Evolutionary conservation across 2,113 vertebrate genomes (phyloP).

Genomic region (Gulo gulo): DNA sequence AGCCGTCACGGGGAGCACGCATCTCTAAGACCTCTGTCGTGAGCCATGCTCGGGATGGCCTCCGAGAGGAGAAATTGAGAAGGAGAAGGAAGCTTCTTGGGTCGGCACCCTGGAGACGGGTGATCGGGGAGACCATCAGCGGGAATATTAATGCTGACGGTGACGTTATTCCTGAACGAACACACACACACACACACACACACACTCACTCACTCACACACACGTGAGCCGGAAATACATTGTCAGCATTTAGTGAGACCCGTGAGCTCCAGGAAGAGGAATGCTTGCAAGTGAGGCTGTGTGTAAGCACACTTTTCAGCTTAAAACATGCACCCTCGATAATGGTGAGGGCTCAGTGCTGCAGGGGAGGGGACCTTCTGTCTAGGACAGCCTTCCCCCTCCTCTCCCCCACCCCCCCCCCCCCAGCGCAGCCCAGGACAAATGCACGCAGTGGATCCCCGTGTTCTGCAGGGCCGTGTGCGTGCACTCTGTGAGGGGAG

Average conservation of each 20-base stretch:
- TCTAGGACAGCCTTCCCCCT: background rate
- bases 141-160: rapidly evolving
- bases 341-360: background rate
- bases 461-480: background rate
- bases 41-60: too few species aligned
- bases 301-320: background rate
- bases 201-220: too few species aligned
- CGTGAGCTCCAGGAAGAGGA: background rate
- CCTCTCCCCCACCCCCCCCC: rapidly evolving
- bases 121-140: background rate
- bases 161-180: rapidly evolving
- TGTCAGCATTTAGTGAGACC: background rate
- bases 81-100: background rate
- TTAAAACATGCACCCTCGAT: rapidly evolving
- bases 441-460: rapidly evolving
- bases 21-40: background rate
- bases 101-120: background rate
- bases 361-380: rapidly evolving
- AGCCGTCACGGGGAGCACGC: background rate
- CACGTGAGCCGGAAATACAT: too few species aligned
- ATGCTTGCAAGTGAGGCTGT: background rate
- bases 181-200: too few species aligned
- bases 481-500: too few species aligned
- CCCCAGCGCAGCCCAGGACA: background rate
- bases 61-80: background rate